These are phyloP conservation scores for Cavia porcellus DNA, from an alignment of 2,113 vertebrate species.

Conservation along the genomic window DNA sequence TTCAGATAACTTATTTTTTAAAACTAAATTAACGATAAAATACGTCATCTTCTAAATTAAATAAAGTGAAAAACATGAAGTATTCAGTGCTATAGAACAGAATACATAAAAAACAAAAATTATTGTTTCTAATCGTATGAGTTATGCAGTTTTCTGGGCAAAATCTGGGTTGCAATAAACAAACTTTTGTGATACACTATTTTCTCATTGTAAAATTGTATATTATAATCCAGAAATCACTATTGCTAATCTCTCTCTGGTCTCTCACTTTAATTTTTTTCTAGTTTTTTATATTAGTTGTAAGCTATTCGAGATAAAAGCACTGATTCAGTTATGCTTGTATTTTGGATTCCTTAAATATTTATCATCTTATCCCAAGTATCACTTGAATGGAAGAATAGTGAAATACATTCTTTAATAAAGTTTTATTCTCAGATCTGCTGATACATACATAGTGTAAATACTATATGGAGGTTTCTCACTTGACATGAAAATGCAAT, in stretches of 20 bases:
- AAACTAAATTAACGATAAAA: slow-evolving; percentile 4
- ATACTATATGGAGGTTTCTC: background rate
- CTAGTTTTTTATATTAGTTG: background rate
- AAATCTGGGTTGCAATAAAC: background rate
- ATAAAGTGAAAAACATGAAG: background rate
- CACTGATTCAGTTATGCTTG: background rate
- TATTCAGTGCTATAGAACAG: background rate
- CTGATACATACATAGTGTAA: background rate
- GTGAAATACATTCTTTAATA: background rate
- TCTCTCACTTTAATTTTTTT: background rate
- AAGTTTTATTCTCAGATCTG: background rate
- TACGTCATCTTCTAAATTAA: background rate
- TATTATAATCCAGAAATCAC: background rate
- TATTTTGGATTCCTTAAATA: background rate
- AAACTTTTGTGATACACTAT: background rate
- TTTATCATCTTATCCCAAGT: background rate
- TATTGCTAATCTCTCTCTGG: background rate
- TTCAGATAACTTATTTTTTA: background rate
- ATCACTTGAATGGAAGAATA: background rate
- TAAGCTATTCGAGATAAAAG: background rate
- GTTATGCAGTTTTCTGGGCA: background rate
- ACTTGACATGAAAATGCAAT: background rate
- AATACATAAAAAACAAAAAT: background rate
- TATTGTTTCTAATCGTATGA: background rate
- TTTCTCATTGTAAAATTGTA: background rate